Conservation (phyloP, 2,113 vertebrate genomes). For the Gymnogyps californianus region DNA sequence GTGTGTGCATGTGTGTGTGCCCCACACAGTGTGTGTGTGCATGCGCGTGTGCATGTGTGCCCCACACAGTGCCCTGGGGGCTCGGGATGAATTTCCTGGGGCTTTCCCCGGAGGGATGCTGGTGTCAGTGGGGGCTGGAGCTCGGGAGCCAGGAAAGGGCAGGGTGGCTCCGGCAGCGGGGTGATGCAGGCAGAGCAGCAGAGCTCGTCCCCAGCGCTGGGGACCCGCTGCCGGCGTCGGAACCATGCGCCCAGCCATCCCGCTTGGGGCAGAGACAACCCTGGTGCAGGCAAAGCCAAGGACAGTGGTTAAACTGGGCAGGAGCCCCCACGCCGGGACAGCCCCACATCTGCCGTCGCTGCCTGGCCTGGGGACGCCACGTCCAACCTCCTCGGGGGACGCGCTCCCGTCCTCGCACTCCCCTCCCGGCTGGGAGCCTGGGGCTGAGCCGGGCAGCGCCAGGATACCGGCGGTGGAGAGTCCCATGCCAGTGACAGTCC, state of each 20-base stretch:
- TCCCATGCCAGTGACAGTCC: fast-evolving
- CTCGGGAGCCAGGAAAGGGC: neutral
- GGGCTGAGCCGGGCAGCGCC: fast-evolving
- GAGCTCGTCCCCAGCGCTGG: neutral
- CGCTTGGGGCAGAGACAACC: neutral
- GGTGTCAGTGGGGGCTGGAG: neutral
- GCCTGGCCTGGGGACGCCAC: fast-evolving
- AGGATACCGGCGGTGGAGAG: neutral
- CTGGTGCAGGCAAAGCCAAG: neutral
- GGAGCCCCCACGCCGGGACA: neutral
- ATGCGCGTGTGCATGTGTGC: no score
- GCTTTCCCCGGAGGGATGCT: fast-evolving
- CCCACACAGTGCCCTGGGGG: neutral
- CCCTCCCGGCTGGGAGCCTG: fast-evolving
- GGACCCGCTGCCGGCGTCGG: neutral
- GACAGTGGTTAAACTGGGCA: neutral
- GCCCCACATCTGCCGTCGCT: neutral
- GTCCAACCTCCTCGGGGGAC: neutral
- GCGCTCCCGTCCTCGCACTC: fast-evolving
- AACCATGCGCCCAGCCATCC: neutral
- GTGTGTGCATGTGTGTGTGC: neutral
- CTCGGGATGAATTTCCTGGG: neutral
- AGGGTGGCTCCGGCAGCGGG: neutral
- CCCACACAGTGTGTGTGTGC: fast-evolving
- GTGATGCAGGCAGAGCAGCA: neutral